A percentile compares a stretch with the other conserved stretches of the same genome.
phyloP scores from a whole-genome alignment of 2,113 vertebrate genomes.

The Myotis davidii region DNA sequence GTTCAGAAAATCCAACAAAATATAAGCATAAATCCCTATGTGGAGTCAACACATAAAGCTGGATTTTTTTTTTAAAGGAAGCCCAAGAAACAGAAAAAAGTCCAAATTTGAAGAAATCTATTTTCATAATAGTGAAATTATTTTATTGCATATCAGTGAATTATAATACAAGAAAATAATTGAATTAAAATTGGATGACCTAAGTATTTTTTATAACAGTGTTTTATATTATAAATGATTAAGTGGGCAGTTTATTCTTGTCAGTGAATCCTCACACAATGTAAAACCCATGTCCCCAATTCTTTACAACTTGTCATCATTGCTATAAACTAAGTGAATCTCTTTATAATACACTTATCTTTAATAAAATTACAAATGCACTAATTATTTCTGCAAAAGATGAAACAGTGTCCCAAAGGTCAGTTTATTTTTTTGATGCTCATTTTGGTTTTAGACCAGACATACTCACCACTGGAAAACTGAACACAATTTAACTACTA shows the following conservation, averaged over 20 bases:
- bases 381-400: not conserved
- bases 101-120: not conserved
- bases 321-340: not conserved
- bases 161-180: not conserved
- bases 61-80: not conserved
- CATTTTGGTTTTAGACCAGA: not conserved
- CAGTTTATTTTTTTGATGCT: not conserved
- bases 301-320: not conserved
- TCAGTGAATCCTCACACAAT: not conserved
- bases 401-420: not conserved
- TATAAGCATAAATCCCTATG: not conserved
- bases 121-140: not conserved
- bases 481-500: not conserved
- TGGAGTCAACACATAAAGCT: accelerated
- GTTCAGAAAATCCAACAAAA: not conserved
- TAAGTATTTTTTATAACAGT: no score
- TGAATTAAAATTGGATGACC: not conserved
- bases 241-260: not conserved
- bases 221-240: not conserved
- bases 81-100: not conserved
- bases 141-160: not conserved
- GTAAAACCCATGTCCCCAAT: not conserved
- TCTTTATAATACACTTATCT: not conserved
- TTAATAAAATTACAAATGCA: not conserved
- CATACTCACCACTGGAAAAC: not conserved